Evolutionary conservation across 2,113 vertebrate species (phyloP).

Genomic region (Chrysochloris asiatica): DNA sequence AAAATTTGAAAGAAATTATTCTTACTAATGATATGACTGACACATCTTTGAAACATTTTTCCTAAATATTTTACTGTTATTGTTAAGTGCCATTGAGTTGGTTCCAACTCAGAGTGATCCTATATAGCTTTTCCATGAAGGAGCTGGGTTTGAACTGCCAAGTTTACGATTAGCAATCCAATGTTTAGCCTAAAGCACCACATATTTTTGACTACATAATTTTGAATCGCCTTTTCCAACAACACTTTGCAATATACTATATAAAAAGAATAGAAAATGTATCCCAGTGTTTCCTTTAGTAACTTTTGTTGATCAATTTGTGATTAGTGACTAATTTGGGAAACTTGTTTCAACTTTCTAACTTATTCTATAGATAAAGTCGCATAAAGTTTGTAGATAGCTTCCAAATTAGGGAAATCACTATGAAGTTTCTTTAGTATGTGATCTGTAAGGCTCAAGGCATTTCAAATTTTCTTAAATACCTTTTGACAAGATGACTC

Average conservation of each 20-base stretch:
- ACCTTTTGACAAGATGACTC: not conserved
- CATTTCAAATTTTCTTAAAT: not conserved
- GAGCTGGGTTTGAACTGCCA: too few species aligned
- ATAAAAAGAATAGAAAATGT: not conserved
- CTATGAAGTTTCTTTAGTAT: not conserved
- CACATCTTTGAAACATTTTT: not conserved
- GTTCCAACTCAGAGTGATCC: too few species aligned
- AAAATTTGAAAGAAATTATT: slow-evolving; percentile 3
- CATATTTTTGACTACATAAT: not conserved
- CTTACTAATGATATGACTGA: not conserved
- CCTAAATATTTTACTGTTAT: too few species aligned
- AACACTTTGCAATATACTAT: not conserved
- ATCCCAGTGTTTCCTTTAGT: not conserved
- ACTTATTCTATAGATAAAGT: not conserved
- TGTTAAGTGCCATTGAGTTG: too few species aligned
- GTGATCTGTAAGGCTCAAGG: not conserved
- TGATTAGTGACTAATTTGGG: not conserved
- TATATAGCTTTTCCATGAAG: too few species aligned
- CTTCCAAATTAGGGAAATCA: slow-evolving; percentile 6
- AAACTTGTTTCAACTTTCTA: not conserved
- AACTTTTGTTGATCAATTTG: not conserved
- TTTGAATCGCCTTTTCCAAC: not conserved
- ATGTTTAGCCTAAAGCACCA: too few species aligned
- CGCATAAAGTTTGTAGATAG: not conserved
- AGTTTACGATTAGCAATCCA: too few species aligned